phyloP scores from a whole-genome alignment of 2,888 invertebrate species.

The Osmoderma eremita region DNA sequence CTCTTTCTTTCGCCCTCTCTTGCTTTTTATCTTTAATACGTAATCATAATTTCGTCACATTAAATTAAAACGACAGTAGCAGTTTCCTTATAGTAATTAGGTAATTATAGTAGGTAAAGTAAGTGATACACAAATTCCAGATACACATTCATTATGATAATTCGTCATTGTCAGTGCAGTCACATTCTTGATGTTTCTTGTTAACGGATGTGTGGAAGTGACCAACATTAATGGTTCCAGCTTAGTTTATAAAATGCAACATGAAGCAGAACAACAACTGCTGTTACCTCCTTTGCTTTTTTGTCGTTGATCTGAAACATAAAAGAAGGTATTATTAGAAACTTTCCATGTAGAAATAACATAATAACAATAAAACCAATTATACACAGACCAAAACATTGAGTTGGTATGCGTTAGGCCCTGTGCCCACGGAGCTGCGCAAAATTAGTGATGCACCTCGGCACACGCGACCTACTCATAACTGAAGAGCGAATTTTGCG shows the following conservation, averaged over 20 bases:
- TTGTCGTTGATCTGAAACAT: slow-evolving; percentile 88
- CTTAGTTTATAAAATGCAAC: slow-evolving; percentile 84
- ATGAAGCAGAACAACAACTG: slow-evolving; percentile 93
- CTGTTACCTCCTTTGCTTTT: slow-evolving; percentile 95
- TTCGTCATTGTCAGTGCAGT: slow-evolving; percentile 43
- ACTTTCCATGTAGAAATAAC: not conserved
- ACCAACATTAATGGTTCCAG: slow-evolving; percentile 27
- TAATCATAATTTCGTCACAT: slow-evolving; percentile 34
- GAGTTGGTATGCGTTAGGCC: no score
- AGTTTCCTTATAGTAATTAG: slow-evolving; percentile 44
- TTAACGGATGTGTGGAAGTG: slow-evolving; percentile 34
- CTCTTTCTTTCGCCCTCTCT: slow-evolving; percentile 27
- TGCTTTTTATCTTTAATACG: slow-evolving; percentile 35
- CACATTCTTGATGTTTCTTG: slow-evolving; percentile 39
- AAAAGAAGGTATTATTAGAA: not conserved
- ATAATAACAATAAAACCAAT: no score
- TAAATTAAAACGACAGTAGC: slow-evolving; percentile 38
- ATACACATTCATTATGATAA: slow-evolving; percentile 43
- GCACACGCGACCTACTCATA: no score
- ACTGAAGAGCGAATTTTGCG: no score
- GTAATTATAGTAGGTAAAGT: slow-evolving; percentile 32
- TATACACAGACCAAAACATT: no score
- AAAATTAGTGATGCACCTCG: no score
- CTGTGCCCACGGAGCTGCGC: no score
- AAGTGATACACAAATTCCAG: slow-evolving; percentile 45